Base-by-base conservation (phyloP, 2,797 vertebrate genomes). In the Ambastaia sidthimunki region DNA sequence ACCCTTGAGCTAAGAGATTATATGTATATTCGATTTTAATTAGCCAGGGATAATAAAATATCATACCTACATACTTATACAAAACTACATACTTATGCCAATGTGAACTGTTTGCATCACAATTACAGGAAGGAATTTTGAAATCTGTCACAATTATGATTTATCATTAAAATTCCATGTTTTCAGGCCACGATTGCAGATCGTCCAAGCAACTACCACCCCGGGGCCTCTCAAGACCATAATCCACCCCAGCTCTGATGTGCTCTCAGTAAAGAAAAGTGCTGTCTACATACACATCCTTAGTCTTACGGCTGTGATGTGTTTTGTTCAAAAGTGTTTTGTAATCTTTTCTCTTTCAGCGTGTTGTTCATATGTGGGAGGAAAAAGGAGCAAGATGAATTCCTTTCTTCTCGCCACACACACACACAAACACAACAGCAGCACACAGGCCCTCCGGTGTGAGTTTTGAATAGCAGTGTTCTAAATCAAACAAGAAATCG, bases 401-500 rank as follows among this genome's bases (percentile, higher is more conserved):
- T 59, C 4, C 25, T 60, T 68, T 55, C 7, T 25, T 59, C 66
- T 21, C 19, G 48, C 66, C 55, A 23, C 52, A 41, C 65, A 76
- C 74, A 68, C 52, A 59, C 70, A 77, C 54, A 59, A 57, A 76
- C 37, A 50, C 23, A 15, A 78, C 55, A 37, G 7, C 3, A 16
- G 44, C 7, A 31, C 76, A 78, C 48, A 78, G n/a, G 3, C 57
- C 76, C 67, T 78, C 67, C 44, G 21, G 67, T 71, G 76, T 55
- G 71, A 13, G 10, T 59, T 71, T 78, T 78, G 47, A 71, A 78
- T 63, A 65, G 76, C 76, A 44, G 57, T 28, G 6, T 44, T 71
- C 68, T 78, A 78, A 78, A 78, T 78, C 76, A 78, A 78, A 78
- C 59, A 37, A 78, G 76, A 78, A 63, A 78, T 41, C 21, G 28